Evolutionary conservation across 2,797 vertebrate species (phyloP), one percentile per base, ranked within the genome.

Genomic region (Gymnoscopelus microlampas): DNA sequence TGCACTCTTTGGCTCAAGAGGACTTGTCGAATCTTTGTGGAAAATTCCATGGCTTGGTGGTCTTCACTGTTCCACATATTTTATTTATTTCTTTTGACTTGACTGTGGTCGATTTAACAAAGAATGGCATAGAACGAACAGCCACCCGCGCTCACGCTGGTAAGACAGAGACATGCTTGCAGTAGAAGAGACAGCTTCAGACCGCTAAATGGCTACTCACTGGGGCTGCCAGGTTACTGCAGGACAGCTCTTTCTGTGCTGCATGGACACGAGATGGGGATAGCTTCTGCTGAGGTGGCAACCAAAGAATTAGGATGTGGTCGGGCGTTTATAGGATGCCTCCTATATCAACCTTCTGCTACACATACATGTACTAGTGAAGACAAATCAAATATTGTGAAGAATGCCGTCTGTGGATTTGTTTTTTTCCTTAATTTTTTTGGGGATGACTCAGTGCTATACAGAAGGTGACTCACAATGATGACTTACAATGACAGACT

Each of bases 131-230:
- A 13, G 61, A 64, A 49, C 64, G 29, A 35, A 53, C 53, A 9
- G 47, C 53, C 55, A 66, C 74, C 58, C 49, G 35, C 12, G n/a
- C 48, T 29, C 12, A 48, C 75, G 73, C 70, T 67, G 68, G 12
- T 29, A 64, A 63, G 64, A 74, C 35, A 60, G 59, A 76, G 60
- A 60, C 51, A 61, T 1, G n/a, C 68, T 57, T 51, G 4, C 63
- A 32, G 53, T 54, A 71, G 63, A 75, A 64, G 64, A 66, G 68
- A 66, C 32, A 48, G 66, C 71, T 77, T 84, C 84, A 76, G 80
- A 87, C 79, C 84, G 77, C 77, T 69, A 66, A 76, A 84, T 70
- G 78, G 76, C 80, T 79, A 70, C 77, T 84, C 77, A 78, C 84
- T 70, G 72, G 82, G 9, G 65, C 60, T 77, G 66, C 71, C 58